Evolutionary conservation across 2,797 vertebrate genomes (phyloP).

Genomic region (Erpetoichthys calabaricus): DNA sequence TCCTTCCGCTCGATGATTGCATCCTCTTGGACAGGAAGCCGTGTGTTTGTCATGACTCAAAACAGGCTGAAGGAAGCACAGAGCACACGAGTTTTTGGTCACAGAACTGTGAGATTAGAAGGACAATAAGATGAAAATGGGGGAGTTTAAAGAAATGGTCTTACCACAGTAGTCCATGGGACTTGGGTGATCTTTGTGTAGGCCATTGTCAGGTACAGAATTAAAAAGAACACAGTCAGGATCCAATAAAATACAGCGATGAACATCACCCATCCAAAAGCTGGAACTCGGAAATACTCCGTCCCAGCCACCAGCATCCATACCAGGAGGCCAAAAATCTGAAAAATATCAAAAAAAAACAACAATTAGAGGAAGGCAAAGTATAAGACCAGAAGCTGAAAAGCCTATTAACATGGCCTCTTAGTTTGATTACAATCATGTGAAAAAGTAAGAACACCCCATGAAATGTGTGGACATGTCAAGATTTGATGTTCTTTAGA

Average conservation of each 20-base stretch:
- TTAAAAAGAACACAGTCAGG: conserved; percentile 65
- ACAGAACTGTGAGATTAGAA: neutral
- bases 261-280: conserved; percentile 81
- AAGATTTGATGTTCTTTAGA: too few relatives aligned
- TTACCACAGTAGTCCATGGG: conserved; percentile 73
- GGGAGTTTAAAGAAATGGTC: conserved; percentile 15
- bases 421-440: too few relatives aligned
- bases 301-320: conserved; percentile 81
- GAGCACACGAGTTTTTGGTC: neutral
- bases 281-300: conserved; percentile 62
- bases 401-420: too few relatives aligned
- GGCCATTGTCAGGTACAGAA: conserved; percentile 68
- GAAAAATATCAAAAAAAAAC: conserved; percentile 17
- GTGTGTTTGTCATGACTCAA: too few relatives aligned
- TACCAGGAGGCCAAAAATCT: conserved; percentile 74
- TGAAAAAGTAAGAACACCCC: too few relatives aligned
- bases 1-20: too few relatives aligned
- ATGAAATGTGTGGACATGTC: too few relatives aligned
- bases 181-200: conserved; percentile 65
- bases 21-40: too few relatives aligned
- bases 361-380: conserved; percentile 1
- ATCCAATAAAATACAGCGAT: conserved; percentile 74
- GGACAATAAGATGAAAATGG: conserved; percentile 3
- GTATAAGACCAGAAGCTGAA: too few relatives aligned
- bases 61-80: too few relatives aligned